phyloP scores from a whole-genome alignment of 2,797 vertebrate genomes.

The Paguma larvata region DNA sequence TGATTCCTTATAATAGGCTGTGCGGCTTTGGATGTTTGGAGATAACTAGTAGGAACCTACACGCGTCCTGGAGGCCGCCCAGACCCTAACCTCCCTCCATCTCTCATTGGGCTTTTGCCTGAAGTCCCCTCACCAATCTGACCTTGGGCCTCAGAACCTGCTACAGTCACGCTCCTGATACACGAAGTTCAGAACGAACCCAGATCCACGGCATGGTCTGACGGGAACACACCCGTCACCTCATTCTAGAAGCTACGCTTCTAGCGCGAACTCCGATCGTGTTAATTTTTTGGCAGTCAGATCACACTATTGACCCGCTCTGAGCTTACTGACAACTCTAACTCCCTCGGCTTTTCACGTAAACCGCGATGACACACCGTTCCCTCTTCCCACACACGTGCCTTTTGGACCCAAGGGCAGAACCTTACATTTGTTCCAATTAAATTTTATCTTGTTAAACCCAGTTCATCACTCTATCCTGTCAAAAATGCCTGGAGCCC shows the following conservation, averaged over 20 bases:
- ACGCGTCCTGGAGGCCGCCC: neutral
- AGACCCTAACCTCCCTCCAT: neutral
- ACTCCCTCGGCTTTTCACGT: conserved; percentile 56
- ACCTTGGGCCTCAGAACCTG: neutral
- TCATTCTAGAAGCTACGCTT: neutral
- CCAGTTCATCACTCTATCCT: conserved; percentile 77
- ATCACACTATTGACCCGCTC: conserved; percentile 54
- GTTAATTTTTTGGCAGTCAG: conserved; percentile 61
- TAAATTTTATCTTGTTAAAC: conserved; percentile 83
- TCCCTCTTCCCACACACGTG: conserved; percentile 52
- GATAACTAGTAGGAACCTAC: neutral
- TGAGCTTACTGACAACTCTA: conserved; percentile 20
- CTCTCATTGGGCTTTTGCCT: neutral
- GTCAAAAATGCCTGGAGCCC: conserved; percentile 82
- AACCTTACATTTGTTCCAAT: conserved; percentile 83
- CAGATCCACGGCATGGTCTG: neutral
- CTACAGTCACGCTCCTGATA: neutral
- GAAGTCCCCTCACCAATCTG: neutral
- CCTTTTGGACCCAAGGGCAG: conserved; percentile 81
- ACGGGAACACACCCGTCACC: fast-evolving
- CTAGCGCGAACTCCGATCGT: neutral
- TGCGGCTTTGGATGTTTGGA: neutral
- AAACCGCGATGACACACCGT: neutral
- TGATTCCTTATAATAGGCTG: neutral
- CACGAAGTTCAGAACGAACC: neutral